Evolutionary conservation across 1,140 invertebrate genomes (phyloP).

Genomic region (Penaeus indicus): DNA sequence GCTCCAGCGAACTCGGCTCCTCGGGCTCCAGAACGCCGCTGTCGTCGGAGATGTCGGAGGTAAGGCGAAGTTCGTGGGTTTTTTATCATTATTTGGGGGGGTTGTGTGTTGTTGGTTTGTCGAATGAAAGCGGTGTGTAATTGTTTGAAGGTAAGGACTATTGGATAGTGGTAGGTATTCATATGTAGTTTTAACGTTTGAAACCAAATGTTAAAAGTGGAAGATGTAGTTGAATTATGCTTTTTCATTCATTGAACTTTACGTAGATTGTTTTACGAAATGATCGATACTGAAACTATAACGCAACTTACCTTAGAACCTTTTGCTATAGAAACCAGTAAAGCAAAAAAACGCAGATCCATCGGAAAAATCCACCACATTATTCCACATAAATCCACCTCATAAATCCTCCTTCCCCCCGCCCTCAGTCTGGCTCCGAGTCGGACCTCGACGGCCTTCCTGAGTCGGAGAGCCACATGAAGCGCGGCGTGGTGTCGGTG

Average conservation of each 20-base stretch:
- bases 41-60: slow-evolving; percentile 65
- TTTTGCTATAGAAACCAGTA: too few species aligned
- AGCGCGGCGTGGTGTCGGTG: slow-evolving; percentile 36
- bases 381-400: not conserved
- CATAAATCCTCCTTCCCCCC: not conserved
- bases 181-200: too few species aligned
- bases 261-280: not conserved
- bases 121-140: not conserved
- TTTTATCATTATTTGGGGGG: not conserved
- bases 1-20: slow-evolving; percentile 57
- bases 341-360: too few species aligned
- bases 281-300: not conserved
- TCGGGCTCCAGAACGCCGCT: slow-evolving; percentile 55
- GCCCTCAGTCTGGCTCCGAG: slow-evolving; percentile 57
- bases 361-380: too few species aligned
- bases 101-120: not conserved
- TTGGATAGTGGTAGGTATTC: not conserved
- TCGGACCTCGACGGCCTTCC: slow-evolving; percentile 62
- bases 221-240: too few species aligned
- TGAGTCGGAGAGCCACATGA: slow-evolving; percentile 59
- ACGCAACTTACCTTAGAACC: too few species aligned
- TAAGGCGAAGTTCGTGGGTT: not conserved
- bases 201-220: too few species aligned
- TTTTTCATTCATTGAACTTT: not conserved
- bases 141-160: not conserved